Evolutionary conservation across 2,797 vertebrate genomes (phyloP).

Genomic region (Sarcophilus harrisii): DNA sequence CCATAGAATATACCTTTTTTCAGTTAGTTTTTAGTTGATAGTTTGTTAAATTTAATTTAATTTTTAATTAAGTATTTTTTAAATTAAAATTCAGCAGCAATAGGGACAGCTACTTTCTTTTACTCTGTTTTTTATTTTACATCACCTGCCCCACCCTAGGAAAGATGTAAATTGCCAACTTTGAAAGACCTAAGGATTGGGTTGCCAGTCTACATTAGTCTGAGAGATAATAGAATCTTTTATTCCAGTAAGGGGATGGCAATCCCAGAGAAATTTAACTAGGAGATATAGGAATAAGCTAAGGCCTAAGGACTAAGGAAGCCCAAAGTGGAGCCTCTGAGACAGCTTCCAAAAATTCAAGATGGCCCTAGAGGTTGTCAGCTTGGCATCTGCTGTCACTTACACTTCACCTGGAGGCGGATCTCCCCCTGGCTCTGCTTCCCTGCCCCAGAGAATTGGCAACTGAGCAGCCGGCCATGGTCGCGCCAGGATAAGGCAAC

Average conservation of each 20-base stretch:
- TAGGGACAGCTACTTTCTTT: neutral
- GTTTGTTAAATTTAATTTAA: neutral
- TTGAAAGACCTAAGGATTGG: neutral
- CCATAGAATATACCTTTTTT: neutral
- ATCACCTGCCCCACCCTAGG: neutral
- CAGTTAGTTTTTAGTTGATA: neutral
- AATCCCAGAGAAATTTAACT: neutral
- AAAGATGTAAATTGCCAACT: neutral
- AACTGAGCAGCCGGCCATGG: conserved; percentile 77
- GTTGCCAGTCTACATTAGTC: neutral
- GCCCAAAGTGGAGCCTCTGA: neutral
- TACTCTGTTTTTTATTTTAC: neutral
- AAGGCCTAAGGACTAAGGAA: too few species aligned
- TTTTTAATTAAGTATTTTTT: neutral
- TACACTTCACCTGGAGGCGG: conserved; percentile 81
- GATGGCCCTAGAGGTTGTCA: neutral
- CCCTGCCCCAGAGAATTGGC: conserved; percentile 50
- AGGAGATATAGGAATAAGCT: neutral
- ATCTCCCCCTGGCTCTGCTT: conserved; percentile 16
- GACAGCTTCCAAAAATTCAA: neutral
- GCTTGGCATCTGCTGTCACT: conserved; percentile 56
- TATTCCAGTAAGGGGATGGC: neutral
- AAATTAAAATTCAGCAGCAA: neutral
- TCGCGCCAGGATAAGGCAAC: conserved; percentile 83
- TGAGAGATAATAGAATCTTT: neutral